Conservation (phyloP, 1,140 invertebrate genomes). For the Lordiphosa stackelbergi region DNA sequence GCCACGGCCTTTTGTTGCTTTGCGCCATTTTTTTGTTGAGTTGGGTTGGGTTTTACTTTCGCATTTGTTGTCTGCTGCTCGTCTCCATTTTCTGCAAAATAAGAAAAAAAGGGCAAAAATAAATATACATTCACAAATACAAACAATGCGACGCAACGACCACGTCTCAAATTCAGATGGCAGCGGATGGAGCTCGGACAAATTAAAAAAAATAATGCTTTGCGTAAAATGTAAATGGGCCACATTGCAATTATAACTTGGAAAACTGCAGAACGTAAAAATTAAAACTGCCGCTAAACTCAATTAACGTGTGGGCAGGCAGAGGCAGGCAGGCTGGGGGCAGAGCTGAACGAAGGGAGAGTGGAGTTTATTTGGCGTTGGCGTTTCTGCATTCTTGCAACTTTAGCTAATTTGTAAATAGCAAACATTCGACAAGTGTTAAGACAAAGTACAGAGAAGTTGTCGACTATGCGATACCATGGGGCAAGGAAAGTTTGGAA, state of each 20-base stretch:
- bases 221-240: constrained; percentile 66
- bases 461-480: too few relatives aligned
- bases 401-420: constrained; percentile 37
- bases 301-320: constrained; percentile 41
- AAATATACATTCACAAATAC: constrained; percentile 28
- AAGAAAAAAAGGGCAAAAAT: constrained; percentile 60
- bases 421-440: too few relatives aligned
- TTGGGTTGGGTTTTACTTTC: constrained; percentile 45
- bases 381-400: constrained; percentile 24
- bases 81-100: constrained; percentile 63
- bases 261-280: constrained; percentile 63
- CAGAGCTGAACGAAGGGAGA: not conserved
- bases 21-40: constrained; percentile 41
- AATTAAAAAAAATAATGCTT: constrained; percentile 49
- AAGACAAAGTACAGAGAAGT: too few relatives aligned
- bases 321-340: not conserved
- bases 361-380: not conserved
- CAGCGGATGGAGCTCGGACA: constrained; percentile 19
- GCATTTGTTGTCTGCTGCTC: constrained; percentile 53
- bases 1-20: constrained; percentile 18
- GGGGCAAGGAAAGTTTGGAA: too few relatives aligned
- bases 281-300: constrained; percentile 65
- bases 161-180: not conserved
- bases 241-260: constrained; percentile 65
- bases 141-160: constrained; percentile 4